These are phyloP conservation scores for Trichopria drosophilae DNA, from an alignment of 2,888 invertebrate genomes.

Conservation along the genomic window DNA sequence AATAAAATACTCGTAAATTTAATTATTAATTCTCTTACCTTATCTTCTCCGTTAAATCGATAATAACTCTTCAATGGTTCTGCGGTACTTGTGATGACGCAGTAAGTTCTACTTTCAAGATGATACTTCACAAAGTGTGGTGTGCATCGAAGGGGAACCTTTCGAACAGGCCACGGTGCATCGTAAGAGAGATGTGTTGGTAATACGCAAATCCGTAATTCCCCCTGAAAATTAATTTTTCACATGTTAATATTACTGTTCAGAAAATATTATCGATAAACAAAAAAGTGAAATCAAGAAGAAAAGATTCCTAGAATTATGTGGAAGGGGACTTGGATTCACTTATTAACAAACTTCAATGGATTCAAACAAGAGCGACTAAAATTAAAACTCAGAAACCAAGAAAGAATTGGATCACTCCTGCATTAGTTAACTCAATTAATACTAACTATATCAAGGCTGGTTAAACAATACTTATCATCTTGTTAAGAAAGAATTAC, in stretches of 20 bases:
- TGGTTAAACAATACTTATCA: too few species aligned
- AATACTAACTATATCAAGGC: too few species aligned
- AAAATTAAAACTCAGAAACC: too few species aligned
- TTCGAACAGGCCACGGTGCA: conserved; percentile 92
- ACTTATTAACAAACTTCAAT: too few species aligned
- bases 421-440: too few species aligned
- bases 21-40: too few species aligned
- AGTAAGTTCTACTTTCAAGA: conserved; percentile 91
- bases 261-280: background rate
- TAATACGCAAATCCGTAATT: conserved; percentile 86
- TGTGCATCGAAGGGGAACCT: conserved; percentile 91
- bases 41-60: conserved; percentile 92
- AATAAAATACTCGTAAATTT: too few species aligned
- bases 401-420: too few species aligned
- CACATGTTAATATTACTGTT: conserved; percentile 20
- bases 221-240: too few species aligned
- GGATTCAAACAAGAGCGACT: too few species aligned
- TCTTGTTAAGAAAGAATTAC: too few species aligned
- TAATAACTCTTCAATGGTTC: conserved; percentile 79
- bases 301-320: background rate
- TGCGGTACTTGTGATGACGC: conserved; percentile 80
- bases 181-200: conserved; percentile 93
- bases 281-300: background rate
- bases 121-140: conserved; percentile 94
- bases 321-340: too few species aligned